phyloP scores from a whole-genome alignment of 2,888 invertebrate species.

The Eupithecia centaureata region DNA sequence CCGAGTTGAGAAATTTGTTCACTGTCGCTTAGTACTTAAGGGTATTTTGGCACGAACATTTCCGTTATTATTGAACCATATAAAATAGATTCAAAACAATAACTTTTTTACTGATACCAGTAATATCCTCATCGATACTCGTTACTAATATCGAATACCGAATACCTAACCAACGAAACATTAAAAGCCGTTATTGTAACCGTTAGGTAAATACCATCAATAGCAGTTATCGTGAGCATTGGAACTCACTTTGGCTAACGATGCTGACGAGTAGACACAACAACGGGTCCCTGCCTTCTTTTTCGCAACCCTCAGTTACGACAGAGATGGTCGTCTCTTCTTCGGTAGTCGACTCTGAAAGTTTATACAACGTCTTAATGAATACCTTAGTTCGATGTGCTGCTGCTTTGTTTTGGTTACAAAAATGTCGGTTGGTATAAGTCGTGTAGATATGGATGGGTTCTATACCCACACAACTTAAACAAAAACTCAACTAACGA shows the following conservation, averaged over 20 bases:
- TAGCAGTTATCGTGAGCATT: background rate
- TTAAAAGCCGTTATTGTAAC: background rate
- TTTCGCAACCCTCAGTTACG: background rate
- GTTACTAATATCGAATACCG: background rate
- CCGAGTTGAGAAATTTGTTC: too few species aligned
- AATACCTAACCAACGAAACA: background rate
- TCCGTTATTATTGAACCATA: too few species aligned
- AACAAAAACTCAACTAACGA: background rate
- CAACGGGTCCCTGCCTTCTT: constrained; percentile 4
- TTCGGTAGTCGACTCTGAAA: background rate
- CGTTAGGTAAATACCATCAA: background rate
- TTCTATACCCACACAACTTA: too few species aligned
- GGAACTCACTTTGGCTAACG: background rate
- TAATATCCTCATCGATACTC: too few species aligned
- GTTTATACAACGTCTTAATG: constrained; percentile 3
- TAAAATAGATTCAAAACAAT: too few species aligned
- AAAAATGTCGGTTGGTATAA: too few species aligned
- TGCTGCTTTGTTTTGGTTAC: background rate
- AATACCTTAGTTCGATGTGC: background rate
- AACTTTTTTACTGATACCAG: too few species aligned
- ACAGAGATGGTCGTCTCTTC: background rate
- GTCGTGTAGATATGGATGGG: too few species aligned
- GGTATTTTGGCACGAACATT: too few species aligned
- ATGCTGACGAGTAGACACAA: background rate
- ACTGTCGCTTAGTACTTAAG: too few species aligned